Base-by-base conservation (phyloP, 2,888 invertebrate species). In the Amiota mariae region DNA sequence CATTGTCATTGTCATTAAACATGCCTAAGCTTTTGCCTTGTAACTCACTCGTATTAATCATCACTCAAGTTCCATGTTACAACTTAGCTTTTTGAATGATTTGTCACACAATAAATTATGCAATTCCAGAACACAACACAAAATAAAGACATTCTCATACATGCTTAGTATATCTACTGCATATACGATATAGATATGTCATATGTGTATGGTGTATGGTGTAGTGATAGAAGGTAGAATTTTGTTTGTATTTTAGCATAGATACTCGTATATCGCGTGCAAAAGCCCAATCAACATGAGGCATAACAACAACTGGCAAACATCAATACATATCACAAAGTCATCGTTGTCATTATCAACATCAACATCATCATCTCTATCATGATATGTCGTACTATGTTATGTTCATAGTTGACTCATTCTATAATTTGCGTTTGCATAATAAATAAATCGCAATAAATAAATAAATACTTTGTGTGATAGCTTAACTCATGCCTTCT, bases 81-180 rank as follows among this genome's bases (percentile, higher is more conserved):
- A 11, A 20, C 59, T 11, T 15, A 18, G 51, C 51, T 61, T 24
- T 46, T 10, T n/a, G 71, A 74, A 81, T 79, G 81, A 84, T 84
- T 84, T 85, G 83, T 84, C 85, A 80, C 83, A 85, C 82, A 77
- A 84, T 84, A 85, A 84, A 85, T 85, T 84, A 84, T 84, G 83
- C 83, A 84, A 84, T 84, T 84, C 80, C 81, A 82, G 36, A 36
- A 36, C 36, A 36, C 36, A 36, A 81, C 80, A 82, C 76, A 84
- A 82, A 82, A 83, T 78, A 75, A 79, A 85, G 85, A 85, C 72
- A 75, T 75, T 24, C 24, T 24, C 24, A 24, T 24, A 24, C 24
- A 77, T 72, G 56, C 59, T 64, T 6, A 68, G 54, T 61, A 63
- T 18, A 48, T 67, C n/a, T n/a, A n/a, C n/a, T 18, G 15, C 15